These are phyloP conservation scores for Apamea monoglypha DNA, from an alignment of 2,888 invertebrate genomes.

Conservation along the genomic window DNA sequence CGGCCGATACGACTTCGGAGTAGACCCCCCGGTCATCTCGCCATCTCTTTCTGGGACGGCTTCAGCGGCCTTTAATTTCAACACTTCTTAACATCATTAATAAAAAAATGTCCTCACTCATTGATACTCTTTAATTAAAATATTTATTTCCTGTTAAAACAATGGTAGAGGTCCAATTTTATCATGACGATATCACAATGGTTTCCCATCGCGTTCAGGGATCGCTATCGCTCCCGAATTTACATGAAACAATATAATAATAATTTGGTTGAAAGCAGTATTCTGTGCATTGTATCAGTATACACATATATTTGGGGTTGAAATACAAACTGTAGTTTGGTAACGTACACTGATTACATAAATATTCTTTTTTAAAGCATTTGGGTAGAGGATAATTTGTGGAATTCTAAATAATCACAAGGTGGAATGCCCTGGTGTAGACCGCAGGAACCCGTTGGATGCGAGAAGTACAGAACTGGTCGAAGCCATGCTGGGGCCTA, in stretches of 20 bases:
- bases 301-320: conserved; percentile 11
- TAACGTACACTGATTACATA: background rate
- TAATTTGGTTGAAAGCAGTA: conserved; percentile 40
- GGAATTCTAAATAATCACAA: background rate
- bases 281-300: conserved; percentile 27
- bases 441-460: too few species aligned
- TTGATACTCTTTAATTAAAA: background rate
- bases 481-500: too few species aligned
- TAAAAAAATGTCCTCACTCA: too few species aligned
- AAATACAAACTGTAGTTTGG: conserved; percentile 17
- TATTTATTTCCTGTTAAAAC: background rate
- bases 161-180: conserved; percentile 59
- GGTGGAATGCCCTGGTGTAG: too few species aligned
- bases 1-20: too few species aligned
- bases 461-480: too few species aligned
- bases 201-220: conserved; percentile 53
- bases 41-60: background rate
- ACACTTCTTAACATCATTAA: too few species aligned
- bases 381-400: background rate
- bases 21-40: too few species aligned
- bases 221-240: conserved; percentile 60
- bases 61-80: too few species aligned
- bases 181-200: conserved; percentile 57
- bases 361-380: background rate
- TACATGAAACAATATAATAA: conserved; percentile 58